Evolutionary conservation across 2,113 vertebrate genomes (phyloP), one percentile per base, ranked within the genome.

Genomic region (Tringa solitaria): DNA sequence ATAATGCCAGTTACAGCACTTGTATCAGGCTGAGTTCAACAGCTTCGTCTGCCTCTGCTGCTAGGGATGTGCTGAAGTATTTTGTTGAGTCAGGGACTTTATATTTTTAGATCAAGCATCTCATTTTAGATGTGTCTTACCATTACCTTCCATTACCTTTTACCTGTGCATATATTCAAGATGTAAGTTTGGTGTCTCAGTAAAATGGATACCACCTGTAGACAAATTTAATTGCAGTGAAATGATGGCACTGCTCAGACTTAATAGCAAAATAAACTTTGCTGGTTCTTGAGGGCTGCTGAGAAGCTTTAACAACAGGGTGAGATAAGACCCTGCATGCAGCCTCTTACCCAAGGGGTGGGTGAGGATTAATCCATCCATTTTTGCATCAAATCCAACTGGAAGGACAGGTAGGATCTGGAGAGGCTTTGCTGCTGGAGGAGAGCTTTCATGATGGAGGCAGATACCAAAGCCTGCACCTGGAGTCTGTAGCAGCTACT

Each of bases 161-260:
- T 35, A 23, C 41, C 15, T 65, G 59, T 41, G 32, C 28, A 2
- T 19, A 13, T 14, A 59, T 32, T 19, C 56, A 22, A 0, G 0
- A 7, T 14, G 0, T 0, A n/a, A 68, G 39, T 45, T n/a, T 27
- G 33, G 22, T 41, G 20, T 35, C n/a, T 57, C 19, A 10, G 15
- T 67, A 18, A 51, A 83, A 41, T 23, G 17, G 30, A 13, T 46
- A 6, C 41, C 18, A 51, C 37, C 24, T 74, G 1, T 5, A 28
- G 14, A 33, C 27, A 76, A 57, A 53, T 39, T 19, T 12, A 56
- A 51, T 32, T 68, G 46, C 24, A 11, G 28, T 26, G 56, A 79
- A 79, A 89, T n/a, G 24, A 45, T 22, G 11, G 21, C 32, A 23
- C 30, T 46, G 41, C 46, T 76, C 6, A 26, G 51, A 8, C 21